A percentile compares a stretch with the other conserved stretches of the same genome.
Evolutionary conservation across 2,113 vertebrate genomes (phyloP).

Genomic region (Gadus chalcogrammus): DNA sequence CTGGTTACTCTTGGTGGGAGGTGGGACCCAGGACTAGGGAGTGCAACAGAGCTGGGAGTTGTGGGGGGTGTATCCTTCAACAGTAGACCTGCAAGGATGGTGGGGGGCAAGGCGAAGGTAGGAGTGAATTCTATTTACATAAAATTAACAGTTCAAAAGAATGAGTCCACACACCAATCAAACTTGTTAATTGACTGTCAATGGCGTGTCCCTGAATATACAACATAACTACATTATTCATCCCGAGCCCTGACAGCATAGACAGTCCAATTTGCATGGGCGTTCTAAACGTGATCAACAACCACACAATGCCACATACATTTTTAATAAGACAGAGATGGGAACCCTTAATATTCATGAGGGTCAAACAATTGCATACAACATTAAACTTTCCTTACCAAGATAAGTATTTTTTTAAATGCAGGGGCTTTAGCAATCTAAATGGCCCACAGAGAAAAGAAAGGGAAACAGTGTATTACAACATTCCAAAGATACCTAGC

Average conservation of each 20-base stretch:
- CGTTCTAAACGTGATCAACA: constrained; percentile 99
- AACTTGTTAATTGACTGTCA: constrained; percentile 99
- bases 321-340: constrained; percentile 91
- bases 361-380: constrained; percentile 92
- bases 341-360: constrained; percentile 92
- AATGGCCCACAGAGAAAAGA: constrained; percentile 56
- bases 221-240: constrained; percentile 98
- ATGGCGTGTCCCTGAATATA: constrained; percentile 96
- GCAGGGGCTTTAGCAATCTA: constrained; percentile 46
- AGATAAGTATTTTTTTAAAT: constrained; percentile 70
- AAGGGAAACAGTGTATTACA: constrained; percentile 7
- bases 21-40: constrained; percentile 75
- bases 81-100: constrained; percentile 85
- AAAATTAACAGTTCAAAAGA: constrained; percentile 99
- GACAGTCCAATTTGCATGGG: constrained; percentile 99
- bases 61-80: constrained; percentile 71
- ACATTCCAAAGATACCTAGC: constrained; percentile 1
- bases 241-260: constrained; percentile 91
- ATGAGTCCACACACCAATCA: constrained; percentile 99
- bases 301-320: constrained; percentile 93
- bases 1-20: constrained; percentile 86
- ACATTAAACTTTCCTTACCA: constrained; percentile 79
- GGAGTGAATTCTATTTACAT: constrained; percentile 96
- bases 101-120: constrained; percentile 71
- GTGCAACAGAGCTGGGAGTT: constrained; percentile 46